Base-by-base conservation (phyloP, 2,797 vertebrate genomes). In the Meda fulgida region DNA sequence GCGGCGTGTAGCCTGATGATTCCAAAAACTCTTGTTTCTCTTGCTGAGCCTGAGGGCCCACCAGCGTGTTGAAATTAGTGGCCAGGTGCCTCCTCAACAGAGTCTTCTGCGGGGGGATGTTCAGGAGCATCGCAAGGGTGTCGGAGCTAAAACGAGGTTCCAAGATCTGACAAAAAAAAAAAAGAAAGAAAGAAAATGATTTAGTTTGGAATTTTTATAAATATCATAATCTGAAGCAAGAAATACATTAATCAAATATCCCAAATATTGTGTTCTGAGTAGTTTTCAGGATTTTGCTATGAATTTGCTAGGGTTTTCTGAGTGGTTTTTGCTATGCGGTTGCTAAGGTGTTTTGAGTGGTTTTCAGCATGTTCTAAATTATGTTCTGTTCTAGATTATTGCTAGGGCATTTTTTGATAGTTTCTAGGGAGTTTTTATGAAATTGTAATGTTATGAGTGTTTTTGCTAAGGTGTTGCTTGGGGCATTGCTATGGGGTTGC, bases 21-120 rank as follows among this genome's bases (percentile, higher is more conserved):
- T 98, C 94, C 0, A 94, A 94, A 90, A 96, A 96, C 89, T 99
- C 97, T 89, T 94, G 94, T 88, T 99, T 99, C 90, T 99, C 97
- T 86, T 95, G 97, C 80, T 97, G 97, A 53, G 97, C 96, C 88
- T 97, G 96, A 0, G 91, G 90, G 43, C 98, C 98, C 63, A 99
- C 96, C 67, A 99, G 93, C 40, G 91, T 92, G 4, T 92, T 96
- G 84, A 98, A 99, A 84, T 99, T 99, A 84, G 97, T 98, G 86
- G 95, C 95, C 23, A 99, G 92, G 92, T 99, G 98, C 81, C 98
- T 96, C 71, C 98, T 93, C 87, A 99, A 95, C 40, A 99, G 95
- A 0, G 98, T 99, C 91, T 99, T 99, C 80, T 99, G 98, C 16
- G 97, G 95, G 0, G 97, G 96, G 91, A 99, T 99, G 83, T 99